Conservation (phyloP, 2,888 invertebrate genomes). For the Caenorhabditis plicata region DNA sequence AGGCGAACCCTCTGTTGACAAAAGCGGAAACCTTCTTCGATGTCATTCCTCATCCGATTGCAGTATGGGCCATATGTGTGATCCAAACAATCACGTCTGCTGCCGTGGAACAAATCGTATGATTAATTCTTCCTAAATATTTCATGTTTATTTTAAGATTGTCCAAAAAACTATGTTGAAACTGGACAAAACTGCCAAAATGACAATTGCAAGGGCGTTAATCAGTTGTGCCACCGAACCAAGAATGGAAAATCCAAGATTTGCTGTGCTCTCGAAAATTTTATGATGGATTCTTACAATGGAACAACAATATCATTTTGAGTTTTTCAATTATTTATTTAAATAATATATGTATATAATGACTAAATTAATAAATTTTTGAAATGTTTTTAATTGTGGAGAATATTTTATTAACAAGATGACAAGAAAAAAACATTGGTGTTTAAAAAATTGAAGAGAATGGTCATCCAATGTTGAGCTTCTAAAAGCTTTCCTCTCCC, state of each 20-base stretch:
- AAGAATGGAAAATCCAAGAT: slow-evolving; percentile 51
- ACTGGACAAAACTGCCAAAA: slow-evolving; percentile 52
- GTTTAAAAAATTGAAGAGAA: no score
- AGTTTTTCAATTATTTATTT: no score
- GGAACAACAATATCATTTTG: no score
- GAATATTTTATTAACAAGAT: no score
- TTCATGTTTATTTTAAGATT: slow-evolving; percentile 40
- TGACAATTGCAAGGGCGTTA: slow-evolving; percentile 35
- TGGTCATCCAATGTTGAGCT: no score
- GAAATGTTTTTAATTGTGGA: no score
- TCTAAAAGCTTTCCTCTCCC: no score
- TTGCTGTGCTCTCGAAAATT: no score
- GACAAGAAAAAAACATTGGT: no score
- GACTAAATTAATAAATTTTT: no score
- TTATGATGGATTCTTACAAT: no score
- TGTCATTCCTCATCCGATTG: slow-evolving; percentile 48
- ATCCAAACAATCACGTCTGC: slow-evolving; percentile 54
- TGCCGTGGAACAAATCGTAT: slow-evolving; percentile 60
- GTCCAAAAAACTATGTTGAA: slow-evolving; percentile 57
- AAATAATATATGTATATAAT: no score
- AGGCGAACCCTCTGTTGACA: slow-evolving; percentile 58
- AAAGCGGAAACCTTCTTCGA: slow-evolving; percentile 41
- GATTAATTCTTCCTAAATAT: slow-evolving; percentile 4
- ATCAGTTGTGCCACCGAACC: slow-evolving; percentile 44
- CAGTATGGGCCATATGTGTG: slow-evolving; percentile 55